Conservation (phyloP, 2,888 invertebrate species). For the Chaitophorus viminalis region DNA sequence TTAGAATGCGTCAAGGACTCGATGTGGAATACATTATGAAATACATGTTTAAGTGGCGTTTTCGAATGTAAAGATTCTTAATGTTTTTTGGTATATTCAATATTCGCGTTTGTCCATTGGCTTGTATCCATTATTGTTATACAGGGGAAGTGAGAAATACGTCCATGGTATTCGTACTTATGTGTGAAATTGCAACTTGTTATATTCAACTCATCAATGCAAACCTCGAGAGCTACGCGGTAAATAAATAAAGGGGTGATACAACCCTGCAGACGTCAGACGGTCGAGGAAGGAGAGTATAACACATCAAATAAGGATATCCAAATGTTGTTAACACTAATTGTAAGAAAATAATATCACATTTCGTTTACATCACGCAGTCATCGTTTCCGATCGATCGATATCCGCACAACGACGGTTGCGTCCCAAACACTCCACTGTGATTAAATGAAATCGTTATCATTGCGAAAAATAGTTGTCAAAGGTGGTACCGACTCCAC, state of each 20-base stretch:
- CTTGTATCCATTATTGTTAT: neutral
- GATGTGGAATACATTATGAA: neutral
- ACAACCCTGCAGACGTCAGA: neutral
- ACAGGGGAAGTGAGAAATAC: neutral
- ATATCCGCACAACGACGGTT: too few species aligned
- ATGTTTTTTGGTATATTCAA: neutral
- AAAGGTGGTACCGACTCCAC: too few species aligned
- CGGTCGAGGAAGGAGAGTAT: neutral
- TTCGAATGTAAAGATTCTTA: neutral
- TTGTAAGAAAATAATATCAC: too few species aligned
- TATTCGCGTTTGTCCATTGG: neutral
- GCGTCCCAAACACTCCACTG: too few species aligned
- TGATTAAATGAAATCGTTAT: too few species aligned
- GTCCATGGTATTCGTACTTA: neutral
- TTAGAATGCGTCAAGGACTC: neutral
- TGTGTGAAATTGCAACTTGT: neutral
- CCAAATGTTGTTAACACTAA: too few species aligned
- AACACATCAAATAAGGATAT: slow-evolving; percentile 4
- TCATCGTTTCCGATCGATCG: too few species aligned
- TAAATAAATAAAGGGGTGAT: neutral
- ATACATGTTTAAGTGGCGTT: neutral
- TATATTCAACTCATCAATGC: neutral
- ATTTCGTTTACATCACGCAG: too few species aligned
- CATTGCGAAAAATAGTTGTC: too few species aligned
- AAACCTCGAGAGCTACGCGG: neutral